Evolutionary conservation across 2,888 invertebrate genomes (phyloP).

Genomic region (Ochropleura plecta): DNA sequence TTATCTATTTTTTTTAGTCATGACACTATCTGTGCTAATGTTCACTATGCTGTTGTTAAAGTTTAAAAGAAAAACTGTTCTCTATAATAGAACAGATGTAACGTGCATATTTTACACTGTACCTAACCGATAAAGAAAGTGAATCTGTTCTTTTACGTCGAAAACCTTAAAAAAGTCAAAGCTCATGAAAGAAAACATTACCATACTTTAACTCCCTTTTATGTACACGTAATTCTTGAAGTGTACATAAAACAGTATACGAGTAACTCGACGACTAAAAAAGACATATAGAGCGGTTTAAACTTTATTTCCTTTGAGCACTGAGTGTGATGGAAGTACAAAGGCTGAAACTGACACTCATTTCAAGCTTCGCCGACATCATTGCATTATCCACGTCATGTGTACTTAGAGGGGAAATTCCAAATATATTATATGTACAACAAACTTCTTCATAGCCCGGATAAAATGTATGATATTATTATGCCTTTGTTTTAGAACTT

Average conservation of each 20-base stretch:
- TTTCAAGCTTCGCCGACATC: conserved; percentile 46
- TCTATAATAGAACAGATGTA: no score
- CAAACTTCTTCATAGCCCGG: conserved; percentile 38
- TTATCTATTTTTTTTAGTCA: no score
- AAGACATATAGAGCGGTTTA: conserved; percentile 45
- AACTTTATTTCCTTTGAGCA: conserved; percentile 62
- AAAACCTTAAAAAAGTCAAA: background rate
- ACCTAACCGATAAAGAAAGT: background rate
- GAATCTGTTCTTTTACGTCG: background rate
- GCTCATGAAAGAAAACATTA: conserved; percentile 30
- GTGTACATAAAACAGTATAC: conserved; percentile 57
- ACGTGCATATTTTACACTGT: background rate
- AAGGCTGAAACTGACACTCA: conserved; percentile 59
- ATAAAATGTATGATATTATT: conserved; percentile 23
- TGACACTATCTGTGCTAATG: no score
- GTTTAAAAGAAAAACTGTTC: no score
- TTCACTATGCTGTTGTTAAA: no score
- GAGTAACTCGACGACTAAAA: conserved; percentile 41
- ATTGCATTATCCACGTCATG: conserved; percentile 51
- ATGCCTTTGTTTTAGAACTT: conserved; percentile 17
- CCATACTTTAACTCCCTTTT: conserved; percentile 24
- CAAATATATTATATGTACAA: conserved; percentile 39
- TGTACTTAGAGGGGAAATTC: conserved; percentile 44
- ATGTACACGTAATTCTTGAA: conserved; percentile 41
- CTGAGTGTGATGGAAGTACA: conserved; percentile 53